Conservation (phyloP, 2,888 invertebrate genomes). For the Lasius platythorax region DNA sequence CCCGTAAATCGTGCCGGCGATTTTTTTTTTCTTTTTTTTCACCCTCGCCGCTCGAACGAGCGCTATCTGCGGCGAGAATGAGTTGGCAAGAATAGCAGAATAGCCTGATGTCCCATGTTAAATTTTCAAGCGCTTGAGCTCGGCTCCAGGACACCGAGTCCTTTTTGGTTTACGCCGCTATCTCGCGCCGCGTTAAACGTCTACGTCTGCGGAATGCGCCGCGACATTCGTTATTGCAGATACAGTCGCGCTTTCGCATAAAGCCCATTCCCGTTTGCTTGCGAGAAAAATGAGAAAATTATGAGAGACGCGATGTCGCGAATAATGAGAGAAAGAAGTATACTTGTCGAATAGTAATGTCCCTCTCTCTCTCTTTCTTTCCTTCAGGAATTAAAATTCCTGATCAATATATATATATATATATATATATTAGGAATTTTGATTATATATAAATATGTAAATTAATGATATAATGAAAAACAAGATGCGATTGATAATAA, state of each 20-base stretch:
- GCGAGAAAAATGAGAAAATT: neutral
- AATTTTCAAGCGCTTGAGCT: conserved; percentile 10
- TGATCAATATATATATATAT: too few species aligned
- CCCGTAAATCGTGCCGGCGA: conserved; percentile 13
- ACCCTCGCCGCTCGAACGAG: neutral
- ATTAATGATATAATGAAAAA: too few species aligned
- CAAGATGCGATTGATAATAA: too few species aligned
- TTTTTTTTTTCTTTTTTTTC: conserved; percentile 4
- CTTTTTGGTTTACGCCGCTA: neutral
- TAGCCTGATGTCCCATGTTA: conserved; percentile 3
- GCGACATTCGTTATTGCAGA: neutral
- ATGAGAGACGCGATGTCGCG: neutral
- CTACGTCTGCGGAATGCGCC: neutral
- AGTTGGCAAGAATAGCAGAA: neutral
- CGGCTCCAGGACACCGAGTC: neutral
- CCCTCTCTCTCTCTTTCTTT: neutral
- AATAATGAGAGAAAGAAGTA: neutral
- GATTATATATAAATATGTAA: too few species aligned
- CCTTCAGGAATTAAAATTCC: neutral
- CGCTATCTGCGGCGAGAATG: neutral
- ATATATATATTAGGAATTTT: too few species aligned
- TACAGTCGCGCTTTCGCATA: neutral
- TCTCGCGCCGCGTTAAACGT: neutral
- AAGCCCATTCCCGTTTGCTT: conserved; percentile 1
- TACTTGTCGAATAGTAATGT: conserved; percentile 9